Conservation (phyloP, 2,888 invertebrate genomes). For the Drosophila kambysellisi region DNA sequence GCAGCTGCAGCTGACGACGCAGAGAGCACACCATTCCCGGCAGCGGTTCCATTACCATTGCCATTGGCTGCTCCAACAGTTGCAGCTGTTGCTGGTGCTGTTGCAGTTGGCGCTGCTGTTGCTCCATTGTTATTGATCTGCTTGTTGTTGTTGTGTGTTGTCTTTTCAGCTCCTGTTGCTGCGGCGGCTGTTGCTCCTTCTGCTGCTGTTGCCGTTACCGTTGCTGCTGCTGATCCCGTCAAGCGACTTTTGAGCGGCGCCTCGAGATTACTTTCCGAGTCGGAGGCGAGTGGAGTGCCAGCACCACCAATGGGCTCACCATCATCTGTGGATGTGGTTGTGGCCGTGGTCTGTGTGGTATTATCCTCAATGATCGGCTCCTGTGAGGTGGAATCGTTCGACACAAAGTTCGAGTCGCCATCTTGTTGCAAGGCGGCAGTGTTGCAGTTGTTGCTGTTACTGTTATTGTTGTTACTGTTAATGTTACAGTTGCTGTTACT, state of each 20-base stretch:
- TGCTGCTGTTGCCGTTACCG: conserved; percentile 9
- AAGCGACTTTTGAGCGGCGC: conserved; percentile 85
- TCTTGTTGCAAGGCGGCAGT: conserved; percentile 72
- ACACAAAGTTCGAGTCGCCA: conserved; percentile 83
- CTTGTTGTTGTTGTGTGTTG: conserved; percentile 39
- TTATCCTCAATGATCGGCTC: conserved; percentile 84
- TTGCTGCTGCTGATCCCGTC: conserved; percentile 2
- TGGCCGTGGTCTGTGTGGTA: conserved; percentile 86
- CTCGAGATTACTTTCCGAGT: conserved; percentile 92
- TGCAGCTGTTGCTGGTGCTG: conserved; percentile 16
- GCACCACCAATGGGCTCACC: conserved; percentile 57
- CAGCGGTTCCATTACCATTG: conserved; percentile 76
- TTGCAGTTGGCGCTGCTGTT: conserved; percentile 4
- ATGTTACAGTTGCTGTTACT: conserved; percentile 46
- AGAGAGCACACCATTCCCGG: conserved; percentile 42
- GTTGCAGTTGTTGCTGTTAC: conserved; percentile 52
- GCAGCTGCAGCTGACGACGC: conserved; percentile 17
- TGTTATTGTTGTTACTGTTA: conserved; percentile 44
- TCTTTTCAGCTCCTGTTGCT: conserved; percentile 9
- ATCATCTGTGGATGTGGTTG: conserved; percentile 85
- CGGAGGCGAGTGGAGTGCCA: conserved; percentile 85
- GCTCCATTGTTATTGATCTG: conserved; percentile 47
- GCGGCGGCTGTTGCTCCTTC: not conserved
- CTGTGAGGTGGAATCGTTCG: conserved; percentile 84
- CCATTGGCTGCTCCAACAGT: conserved; percentile 50